Percentiles rank a stretch among this genome's conserved stretches.
phyloP scores from a whole-genome alignment of 1,140 invertebrate genomes.

The Bombus cullumanus region DNA sequence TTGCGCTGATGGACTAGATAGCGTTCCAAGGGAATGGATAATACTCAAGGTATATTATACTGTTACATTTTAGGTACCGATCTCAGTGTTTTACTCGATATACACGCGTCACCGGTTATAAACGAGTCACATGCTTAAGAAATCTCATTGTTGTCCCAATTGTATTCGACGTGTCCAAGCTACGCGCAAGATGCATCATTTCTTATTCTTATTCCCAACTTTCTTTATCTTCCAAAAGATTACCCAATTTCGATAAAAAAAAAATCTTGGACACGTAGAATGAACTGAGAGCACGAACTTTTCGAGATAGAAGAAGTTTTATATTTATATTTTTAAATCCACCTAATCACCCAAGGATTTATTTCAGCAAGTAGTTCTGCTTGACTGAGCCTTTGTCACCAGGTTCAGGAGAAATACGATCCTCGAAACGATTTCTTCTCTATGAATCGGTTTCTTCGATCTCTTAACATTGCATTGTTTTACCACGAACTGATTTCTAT shows the following conservation, averaged over 20 bases:
- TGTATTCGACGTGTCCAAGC: conserved; percentile 40
- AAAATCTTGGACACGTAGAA: conserved; percentile 42
- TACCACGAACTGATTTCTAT: background rate
- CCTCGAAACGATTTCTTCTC: background rate
- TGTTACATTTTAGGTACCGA: conserved; percentile 78
- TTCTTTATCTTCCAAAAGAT: background rate
- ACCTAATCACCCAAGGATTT: conserved; percentile 8
- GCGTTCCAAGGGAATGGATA: conserved; percentile 63
- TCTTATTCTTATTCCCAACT: background rate
- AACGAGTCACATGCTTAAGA: conserved; percentile 40
- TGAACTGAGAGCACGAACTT: conserved; percentile 16
- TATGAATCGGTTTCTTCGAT: conserved; percentile 11
- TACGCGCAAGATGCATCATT: no score
- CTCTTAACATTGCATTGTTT: conserved; percentile 20
- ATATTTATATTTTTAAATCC: conserved; percentile 51
- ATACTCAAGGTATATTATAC: conserved; percentile 73
- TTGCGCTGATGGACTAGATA: conserved; percentile 44
- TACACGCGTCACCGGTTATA: conserved; percentile 16
- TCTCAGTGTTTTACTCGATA: conserved; percentile 73
- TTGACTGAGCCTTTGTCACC: conserved; percentile 31
- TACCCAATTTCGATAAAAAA: no score
- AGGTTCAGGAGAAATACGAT: conserved; percentile 16
- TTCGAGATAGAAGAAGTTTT: conserved; percentile 46
- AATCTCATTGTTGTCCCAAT: conserved; percentile 55
- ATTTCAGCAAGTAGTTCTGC: conserved; percentile 20